phyloP scores from a whole-genome alignment of 2,888 invertebrate species.

The Phyllotreta cruciferae region DNA sequence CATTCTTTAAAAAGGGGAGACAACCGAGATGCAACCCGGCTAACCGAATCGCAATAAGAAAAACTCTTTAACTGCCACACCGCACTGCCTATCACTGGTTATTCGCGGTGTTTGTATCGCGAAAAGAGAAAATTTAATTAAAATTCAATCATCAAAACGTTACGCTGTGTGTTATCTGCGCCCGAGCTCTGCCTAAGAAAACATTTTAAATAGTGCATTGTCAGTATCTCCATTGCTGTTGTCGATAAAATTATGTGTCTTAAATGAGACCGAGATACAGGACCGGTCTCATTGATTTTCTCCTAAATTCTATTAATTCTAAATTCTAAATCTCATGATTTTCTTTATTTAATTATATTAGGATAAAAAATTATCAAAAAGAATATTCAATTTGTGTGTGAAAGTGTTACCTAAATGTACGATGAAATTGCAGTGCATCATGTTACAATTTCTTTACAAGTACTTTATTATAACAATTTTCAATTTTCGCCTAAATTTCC shows the following conservation, averaged over 20 bases:
- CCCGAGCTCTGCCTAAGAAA: slow-evolving; percentile 58
- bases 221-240: slow-evolving; percentile 54
- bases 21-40: slow-evolving; percentile 57
- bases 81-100: slow-evolving; percentile 55
- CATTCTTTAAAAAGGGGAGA: slow-evolving; percentile 61
- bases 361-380: neutral
- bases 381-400: too few relatives aligned
- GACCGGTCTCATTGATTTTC: slow-evolving; percentile 45
- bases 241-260: slow-evolving; percentile 55
- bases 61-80: slow-evolving; percentile 57
- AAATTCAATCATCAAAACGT: slow-evolving; percentile 62
- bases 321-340: too few relatives aligned
- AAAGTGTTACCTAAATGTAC: too few relatives aligned
- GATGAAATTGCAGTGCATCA: too few relatives aligned
- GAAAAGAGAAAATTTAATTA: slow-evolving; percentile 59
- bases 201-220: slow-evolving; percentile 61
- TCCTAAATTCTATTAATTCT: too few relatives aligned
- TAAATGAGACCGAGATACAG: slow-evolving; percentile 48
- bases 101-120: slow-evolving; percentile 47
- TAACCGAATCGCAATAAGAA: slow-evolving; percentile 60
- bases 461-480: too few relatives aligned
- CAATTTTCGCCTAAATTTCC: too few relatives aligned
- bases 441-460: too few relatives aligned
- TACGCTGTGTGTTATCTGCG: slow-evolving; percentile 58
- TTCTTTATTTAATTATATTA: too few relatives aligned